Conservation (phyloP, 2,797 vertebrate species). For the Enteromius afrohamiltoni region DNA sequence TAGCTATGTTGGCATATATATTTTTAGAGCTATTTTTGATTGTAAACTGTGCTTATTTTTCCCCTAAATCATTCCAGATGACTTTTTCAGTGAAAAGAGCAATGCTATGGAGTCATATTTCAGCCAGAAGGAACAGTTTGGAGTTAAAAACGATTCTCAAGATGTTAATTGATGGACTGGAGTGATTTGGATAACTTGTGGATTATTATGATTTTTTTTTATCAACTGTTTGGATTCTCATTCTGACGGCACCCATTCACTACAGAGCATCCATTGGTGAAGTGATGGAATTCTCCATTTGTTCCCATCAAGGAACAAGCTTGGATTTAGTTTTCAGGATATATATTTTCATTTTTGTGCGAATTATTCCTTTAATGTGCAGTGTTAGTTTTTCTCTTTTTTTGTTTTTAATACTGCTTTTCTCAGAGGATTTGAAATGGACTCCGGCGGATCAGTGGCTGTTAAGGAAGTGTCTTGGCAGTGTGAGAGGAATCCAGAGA, state of each 20-base stretch:
- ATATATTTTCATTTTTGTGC: too few relatives aligned
- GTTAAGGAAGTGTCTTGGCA: slow-evolving; percentile 73
- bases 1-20: not conserved
- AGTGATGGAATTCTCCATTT: too few relatives aligned
- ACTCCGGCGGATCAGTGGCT: slow-evolving; percentile 73
- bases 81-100: not conserved
- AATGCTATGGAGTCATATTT: not conserved
- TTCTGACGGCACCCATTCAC: not conserved
- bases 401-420: not conserved
- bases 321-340: not conserved
- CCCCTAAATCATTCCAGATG: not conserved
- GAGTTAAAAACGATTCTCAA: not conserved
- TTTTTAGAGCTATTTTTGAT: not conserved
- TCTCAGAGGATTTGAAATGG: slow-evolving; percentile 60
- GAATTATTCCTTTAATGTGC: too few relatives aligned
- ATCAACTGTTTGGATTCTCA: not conserved
- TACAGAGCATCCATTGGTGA: not conserved
- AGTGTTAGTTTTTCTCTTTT: not conserved
- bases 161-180: not conserved
- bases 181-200: not conserved
- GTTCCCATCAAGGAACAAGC: too few relatives aligned
- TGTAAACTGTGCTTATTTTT: not conserved
- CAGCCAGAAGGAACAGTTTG: not conserved
- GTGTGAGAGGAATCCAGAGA: slow-evolving; percentile 74
- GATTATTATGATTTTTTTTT: not conserved